A percentile compares a stretch with the other conserved stretches of the same genome.
Evolutionary conservation across 2,888 invertebrate species (phyloP).

Genomic region (Drosophila subsilvestris): DNA sequence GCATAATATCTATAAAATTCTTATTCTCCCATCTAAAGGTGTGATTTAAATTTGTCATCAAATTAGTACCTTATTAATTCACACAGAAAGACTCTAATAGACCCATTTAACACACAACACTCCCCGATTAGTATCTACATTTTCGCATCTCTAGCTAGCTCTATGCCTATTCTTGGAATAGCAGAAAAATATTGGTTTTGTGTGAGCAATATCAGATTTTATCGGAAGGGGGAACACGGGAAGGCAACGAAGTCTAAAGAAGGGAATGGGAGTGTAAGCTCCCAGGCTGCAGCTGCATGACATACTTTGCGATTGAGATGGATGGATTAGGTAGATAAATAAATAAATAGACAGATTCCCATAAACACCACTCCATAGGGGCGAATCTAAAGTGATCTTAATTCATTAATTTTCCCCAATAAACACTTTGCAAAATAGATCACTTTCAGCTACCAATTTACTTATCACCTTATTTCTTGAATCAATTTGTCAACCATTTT

Average conservation of each 20-base stretch:
- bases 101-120: not conserved
- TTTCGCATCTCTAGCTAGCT: not conserved
- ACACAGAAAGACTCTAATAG: not conserved
- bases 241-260: not conserved
- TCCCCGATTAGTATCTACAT: not conserved
- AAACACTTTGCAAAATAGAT: not conserved
- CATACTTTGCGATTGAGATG: too few relatives aligned
- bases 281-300: too few relatives aligned
- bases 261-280: too few relatives aligned
- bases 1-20: too few relatives aligned
- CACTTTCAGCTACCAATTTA: conserved; percentile 1
- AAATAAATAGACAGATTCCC: too few relatives aligned
- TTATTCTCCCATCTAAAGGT: not conserved
- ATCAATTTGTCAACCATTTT: conserved; percentile 25
- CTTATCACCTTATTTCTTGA: not conserved
- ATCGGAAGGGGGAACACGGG: not conserved
- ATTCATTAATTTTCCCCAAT: not conserved
- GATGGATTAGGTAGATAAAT: too few relatives aligned
- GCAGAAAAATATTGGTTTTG: not conserved
- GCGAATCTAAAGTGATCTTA: not conserved
- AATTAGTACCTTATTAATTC: not conserved
- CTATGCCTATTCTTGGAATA: not conserved
- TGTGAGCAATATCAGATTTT: not conserved
- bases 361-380: too few relatives aligned
- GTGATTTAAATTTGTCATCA: not conserved